Conservation (phyloP, 2,888 invertebrate genomes). For the Galerucella calmariensis region DNA sequence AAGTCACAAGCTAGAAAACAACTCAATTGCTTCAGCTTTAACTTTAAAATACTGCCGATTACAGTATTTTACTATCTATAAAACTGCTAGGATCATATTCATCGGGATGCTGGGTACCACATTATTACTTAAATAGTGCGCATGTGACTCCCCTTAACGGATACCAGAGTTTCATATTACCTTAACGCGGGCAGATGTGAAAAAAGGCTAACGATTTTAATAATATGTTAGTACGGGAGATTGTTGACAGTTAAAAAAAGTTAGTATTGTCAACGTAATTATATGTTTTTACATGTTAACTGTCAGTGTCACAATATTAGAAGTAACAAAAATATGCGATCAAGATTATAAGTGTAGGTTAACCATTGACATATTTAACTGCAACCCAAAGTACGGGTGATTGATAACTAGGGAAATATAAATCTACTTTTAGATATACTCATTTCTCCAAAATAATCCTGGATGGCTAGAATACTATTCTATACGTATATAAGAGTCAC, state of each 20-base stretch:
- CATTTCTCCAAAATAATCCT: too few relatives aligned
- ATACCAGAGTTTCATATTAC: constrained; percentile 6
- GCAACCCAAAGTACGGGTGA: too few relatives aligned
- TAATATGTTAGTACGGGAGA: neutral
- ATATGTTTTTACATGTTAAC: too few relatives aligned
- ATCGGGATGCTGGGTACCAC: neutral
- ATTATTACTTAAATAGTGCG: constrained; percentile 12
- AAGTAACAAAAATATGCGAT: too few relatives aligned
- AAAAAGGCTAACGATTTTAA: constrained; percentile 5
- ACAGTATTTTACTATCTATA: neutral
- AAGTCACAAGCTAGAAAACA: neutral
- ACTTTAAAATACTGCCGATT: neutral
- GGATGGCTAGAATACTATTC: too few relatives aligned
- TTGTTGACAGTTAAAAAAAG: neutral
- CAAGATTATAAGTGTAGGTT: too few relatives aligned
- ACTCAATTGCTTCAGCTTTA: neutral
- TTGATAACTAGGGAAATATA: too few relatives aligned
- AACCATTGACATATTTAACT: too few relatives aligned
- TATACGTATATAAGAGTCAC: too few relatives aligned
- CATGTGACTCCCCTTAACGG: neutral
- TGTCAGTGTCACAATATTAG: too few relatives aligned
- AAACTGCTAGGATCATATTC: constrained; percentile 6
- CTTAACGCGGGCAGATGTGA: constrained; percentile 5
- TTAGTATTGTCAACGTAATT: neutral
- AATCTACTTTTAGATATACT: too few relatives aligned